Evolutionary conservation across 1,140 invertebrate species (phyloP), one percentile per base, ranked within the genome.

Genomic region (Drosophila ananassae): DNA sequence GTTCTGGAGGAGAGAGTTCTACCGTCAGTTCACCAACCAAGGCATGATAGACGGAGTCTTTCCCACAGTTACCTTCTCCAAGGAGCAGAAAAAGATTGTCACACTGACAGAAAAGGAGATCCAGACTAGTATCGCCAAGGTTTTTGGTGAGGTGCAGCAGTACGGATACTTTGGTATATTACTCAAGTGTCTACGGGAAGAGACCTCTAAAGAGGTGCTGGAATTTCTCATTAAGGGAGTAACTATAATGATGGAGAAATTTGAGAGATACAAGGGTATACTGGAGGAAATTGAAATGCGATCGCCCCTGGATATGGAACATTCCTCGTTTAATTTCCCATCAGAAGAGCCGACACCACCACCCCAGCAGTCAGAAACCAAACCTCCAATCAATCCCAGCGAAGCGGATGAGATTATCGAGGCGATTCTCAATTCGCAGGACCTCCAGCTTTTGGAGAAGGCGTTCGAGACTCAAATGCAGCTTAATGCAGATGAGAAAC

Each of bases 31-130:
- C 2, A 93, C 92, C 0, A 94, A 96, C 79, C 95, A 96, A 92
- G 96, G 96, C 28, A 96, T 97, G 95, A 93, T 97, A 1, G 96
- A 97, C 79, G 95, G 95, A 0, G 93, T 92, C 0, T 97, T 97
- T 91, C 96, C 96, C 0, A 94, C 94, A 0, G 94, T 96, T 0
- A 96, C 95, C 7, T 97, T 97, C 82, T 96, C 95, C 1, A 96
- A 95, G 89, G 95, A 96, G 81, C 93, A 95, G 0, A 93, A 94
- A 57, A 96, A 96, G 92, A 96, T 97, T 12, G 94, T 96, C 10
- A 94, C 93, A 1, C 90, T 97, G 1, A 95, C 95, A 39, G 94
- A 95, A 54, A 92, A 77, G 2, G 95, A 96, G 89, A 95, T 96
- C 53, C 94, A 94, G 55, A 93, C 93, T 48, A 92, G 95, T 50